Conservation (phyloP, 2,888 invertebrate genomes). For the Cheilosia pagana region DNA sequence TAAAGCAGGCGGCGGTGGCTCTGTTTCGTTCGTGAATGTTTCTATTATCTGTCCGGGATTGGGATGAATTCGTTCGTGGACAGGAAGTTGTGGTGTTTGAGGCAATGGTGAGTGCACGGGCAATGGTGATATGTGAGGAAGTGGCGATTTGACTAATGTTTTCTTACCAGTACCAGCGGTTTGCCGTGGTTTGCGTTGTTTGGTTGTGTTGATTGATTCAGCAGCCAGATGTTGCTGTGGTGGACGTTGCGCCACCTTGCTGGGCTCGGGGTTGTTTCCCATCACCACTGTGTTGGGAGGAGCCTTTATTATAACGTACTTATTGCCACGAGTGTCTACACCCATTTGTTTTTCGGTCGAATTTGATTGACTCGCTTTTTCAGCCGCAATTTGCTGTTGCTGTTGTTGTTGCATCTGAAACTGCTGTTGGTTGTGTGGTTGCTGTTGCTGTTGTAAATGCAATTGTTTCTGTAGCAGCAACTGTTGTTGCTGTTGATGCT, state of each 20-base stretch:
- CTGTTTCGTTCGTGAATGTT: constrained; percentile 14
- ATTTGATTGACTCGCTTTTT: constrained; percentile 4
- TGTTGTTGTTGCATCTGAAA: constrained; percentile 28
- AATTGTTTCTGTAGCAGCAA: constrained; percentile 37
- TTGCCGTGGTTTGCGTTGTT: constrained; percentile 53
- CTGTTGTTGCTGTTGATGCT: constrained; percentile 53
- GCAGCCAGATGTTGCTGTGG: constrained; percentile 36
- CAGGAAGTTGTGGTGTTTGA: neutral
- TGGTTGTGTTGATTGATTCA: neutral
- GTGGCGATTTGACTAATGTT: neutral
- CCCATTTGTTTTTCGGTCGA: constrained; percentile 77
- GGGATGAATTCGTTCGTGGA: constrained; percentile 13
- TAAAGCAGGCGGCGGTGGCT: neutral
- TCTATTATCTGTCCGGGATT: constrained; percentile 8
- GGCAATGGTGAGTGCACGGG: constrained; percentile 8
- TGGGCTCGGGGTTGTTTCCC: constrained; percentile 56
- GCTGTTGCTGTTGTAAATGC: constrained; percentile 45
- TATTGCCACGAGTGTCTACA: constrained; percentile 81
- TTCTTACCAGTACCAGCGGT: constrained; percentile 16
- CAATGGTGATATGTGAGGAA: neutral
- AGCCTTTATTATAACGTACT: constrained; percentile 78
- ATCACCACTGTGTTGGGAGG: constrained; percentile 62
- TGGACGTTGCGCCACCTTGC: constrained; percentile 8
- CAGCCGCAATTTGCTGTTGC: constrained; percentile 50
- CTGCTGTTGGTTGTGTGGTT: constrained; percentile 55